Evolutionary conservation across 2,113 vertebrate species (phyloP).

Genomic region (Motacilla tschutschensis): DNA sequence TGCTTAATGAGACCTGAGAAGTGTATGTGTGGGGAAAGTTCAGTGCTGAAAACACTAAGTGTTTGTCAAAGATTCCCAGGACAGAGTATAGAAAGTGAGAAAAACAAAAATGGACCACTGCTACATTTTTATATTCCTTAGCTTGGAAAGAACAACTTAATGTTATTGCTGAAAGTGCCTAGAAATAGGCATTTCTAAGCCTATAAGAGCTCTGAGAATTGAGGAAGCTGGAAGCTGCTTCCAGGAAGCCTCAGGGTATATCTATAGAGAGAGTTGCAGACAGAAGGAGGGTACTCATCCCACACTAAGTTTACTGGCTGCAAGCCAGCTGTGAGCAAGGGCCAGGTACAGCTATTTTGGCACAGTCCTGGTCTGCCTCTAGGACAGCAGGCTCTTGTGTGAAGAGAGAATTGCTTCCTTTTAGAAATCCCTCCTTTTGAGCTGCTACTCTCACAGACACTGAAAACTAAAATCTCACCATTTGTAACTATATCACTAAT

Average conservation of each 20-base stretch:
- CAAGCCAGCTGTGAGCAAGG: neutral
- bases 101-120: neutral
- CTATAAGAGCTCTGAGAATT: neutral
- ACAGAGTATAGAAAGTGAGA: neutral
- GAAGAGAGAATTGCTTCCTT: neutral
- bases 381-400: neutral
- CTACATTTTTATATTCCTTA: neutral
- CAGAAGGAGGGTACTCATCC: neutral
- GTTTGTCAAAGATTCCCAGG: neutral
- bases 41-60: neutral
- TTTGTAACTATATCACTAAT: neutral
- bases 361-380: neutral
- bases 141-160: neutral
- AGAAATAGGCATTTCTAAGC: neutral
- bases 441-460: constrained; percentile 14
- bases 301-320: constrained; percentile 1
- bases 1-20: neutral
- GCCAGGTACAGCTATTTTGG: constrained; percentile 14
- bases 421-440: neutral
- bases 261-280: neutral
- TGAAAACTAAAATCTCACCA: neutral
- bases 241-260: neutral
- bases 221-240: neutral
- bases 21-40: neutral
- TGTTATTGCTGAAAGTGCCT: neutral